phyloP scores from a whole-genome alignment of 2,888 invertebrate species.

The Pammene fasciana region DNA sequence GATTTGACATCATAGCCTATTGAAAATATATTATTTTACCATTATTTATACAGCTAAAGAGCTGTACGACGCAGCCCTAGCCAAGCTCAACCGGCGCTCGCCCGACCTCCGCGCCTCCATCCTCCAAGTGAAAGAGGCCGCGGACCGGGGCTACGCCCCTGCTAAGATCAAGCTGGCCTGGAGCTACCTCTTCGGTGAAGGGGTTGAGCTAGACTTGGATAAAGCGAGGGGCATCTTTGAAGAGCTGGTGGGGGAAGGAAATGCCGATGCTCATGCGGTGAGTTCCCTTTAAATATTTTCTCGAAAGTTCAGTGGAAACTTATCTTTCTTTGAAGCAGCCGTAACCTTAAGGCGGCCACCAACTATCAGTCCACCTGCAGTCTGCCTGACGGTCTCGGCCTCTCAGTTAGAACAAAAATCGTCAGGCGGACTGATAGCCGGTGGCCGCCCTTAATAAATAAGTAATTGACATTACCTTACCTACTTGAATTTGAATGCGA shows the following conservation, averaged over 20 bases:
- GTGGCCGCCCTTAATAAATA: no score
- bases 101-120: conserved; percentile 90
- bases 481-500: no score
- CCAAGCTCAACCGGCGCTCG: conserved; percentile 88
- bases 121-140: conserved; percentile 89
- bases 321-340: no score
- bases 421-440: no score
- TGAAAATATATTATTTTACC: no score
- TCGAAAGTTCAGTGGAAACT: no score
- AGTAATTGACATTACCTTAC: no score
- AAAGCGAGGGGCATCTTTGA: conserved; percentile 90
- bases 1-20: no score
- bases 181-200: conserved; percentile 93
- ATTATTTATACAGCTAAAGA: conserved; percentile 84
- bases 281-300: conserved; percentile 47
- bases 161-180: conserved; percentile 94
- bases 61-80: conserved; percentile 88
- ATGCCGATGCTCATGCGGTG: conserved; percentile 95
- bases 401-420: no score
- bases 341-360: no score
- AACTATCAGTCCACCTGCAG: no score
- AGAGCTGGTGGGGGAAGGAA: conserved; percentile 88
- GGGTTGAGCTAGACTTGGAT: conserved; percentile 88
- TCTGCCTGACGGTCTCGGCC: no score
- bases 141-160: conserved; percentile 90